These are phyloP conservation scores for Anomalospiza imberbis DNA, from an alignment of 2,797 vertebrate genomes.

Conservation along the genomic window DNA sequence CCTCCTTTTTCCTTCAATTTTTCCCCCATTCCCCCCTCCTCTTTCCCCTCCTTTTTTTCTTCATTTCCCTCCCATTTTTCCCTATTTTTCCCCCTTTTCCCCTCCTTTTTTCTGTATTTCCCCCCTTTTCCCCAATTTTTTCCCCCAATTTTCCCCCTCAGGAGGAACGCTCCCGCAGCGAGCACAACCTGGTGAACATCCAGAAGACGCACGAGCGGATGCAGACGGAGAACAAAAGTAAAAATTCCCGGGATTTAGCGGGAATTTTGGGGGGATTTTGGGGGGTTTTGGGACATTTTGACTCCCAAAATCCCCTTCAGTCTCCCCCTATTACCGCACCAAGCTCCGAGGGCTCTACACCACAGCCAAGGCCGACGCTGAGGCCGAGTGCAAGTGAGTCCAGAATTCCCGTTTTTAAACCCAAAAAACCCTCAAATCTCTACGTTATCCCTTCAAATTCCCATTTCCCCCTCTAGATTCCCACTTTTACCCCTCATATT, in stretches of 20 bases:
- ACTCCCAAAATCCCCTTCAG: not conserved
- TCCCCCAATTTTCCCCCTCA: not conserved
- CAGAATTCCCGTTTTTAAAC: not conserved
- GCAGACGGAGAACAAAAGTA: not conserved
- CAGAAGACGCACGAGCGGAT: not conserved
- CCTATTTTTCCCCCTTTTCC: not conserved
- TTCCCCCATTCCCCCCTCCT: too few species aligned
- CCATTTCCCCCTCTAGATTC: not conserved
- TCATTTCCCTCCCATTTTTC: too few species aligned
- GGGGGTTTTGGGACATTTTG: not conserved
- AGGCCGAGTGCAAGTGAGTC: not conserved
- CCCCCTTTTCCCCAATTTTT: too few species aligned
- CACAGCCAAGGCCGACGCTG: not conserved
- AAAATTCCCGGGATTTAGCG: not conserved
- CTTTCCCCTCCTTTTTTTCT: not conserved
- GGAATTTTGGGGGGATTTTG: not conserved
- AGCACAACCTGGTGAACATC: not conserved
- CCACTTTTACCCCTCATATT: not conserved
- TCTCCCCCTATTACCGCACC: not conserved
- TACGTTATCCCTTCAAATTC: too few species aligned
- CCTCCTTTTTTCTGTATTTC: not conserved
- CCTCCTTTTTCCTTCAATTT: too few species aligned
- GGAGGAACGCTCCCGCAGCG: not conserved
- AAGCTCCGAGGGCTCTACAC: not conserved
- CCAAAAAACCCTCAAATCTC: not conserved